Evolutionary conservation across 2,113 vertebrate species (phyloP), one percentile per base, ranked within the genome.

Genomic region (Myotis davidii): DNA sequence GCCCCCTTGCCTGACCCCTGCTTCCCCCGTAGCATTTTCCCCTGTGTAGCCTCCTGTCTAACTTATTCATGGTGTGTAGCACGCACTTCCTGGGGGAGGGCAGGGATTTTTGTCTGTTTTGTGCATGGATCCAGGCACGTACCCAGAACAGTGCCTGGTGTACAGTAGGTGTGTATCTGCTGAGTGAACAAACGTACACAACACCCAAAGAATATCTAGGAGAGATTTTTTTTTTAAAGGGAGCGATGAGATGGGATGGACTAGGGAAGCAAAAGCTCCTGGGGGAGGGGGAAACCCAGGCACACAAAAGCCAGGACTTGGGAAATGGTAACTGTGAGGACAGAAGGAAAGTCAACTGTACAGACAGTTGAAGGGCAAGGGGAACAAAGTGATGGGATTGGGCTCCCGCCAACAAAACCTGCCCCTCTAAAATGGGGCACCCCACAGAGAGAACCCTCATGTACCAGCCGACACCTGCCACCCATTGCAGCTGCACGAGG

Each of bases 331-430:
- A 27, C 1, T 0, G 11, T 42, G 42, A 76, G 45, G 6, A 3
- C 34, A 45, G 20, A 32, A 45, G 45, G 50, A 56, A 21, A 17
- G 67, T 14, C 61, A 3, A 13, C 9, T 6, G 3, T 1, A 25
- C 29, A 76, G 27, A 54, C 18, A 16, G 34, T 25, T 2, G 11
- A 17, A 23, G 23, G 2, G 9, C 1, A 17, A 42, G 20, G 3
- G 11, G n/a, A 23, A 52, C 2, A 0, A 2, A 0, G n/a, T 0
- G 20, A 29, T 5, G 23, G 23, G 1, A 25, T 0, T 2, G 0
- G 16, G 70, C 95, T 48, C 9, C 69, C 50, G 1, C 3, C 45
- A 78, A 20, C 2, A 10, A 45, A 79, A 34, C 10, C 39, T 4
- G 85, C 0, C 48, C 78, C 64, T 14, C n/a, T 2, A 0, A 23